Evolutionary conservation across 2,888 invertebrate species (phyloP).

Genomic region (Mactromeris polynyma): DNA sequence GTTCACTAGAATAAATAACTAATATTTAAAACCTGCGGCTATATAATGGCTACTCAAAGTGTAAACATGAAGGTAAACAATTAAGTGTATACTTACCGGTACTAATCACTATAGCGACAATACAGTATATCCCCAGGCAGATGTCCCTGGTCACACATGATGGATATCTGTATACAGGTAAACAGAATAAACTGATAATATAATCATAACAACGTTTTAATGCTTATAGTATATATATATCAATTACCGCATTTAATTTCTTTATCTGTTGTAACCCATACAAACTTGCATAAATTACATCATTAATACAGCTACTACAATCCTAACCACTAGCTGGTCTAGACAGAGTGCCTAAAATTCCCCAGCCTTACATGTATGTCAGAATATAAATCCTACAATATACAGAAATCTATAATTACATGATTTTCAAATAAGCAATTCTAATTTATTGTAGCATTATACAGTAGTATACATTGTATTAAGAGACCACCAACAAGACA

Average conservation of each 20-base stretch:
- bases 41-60: too few relatives aligned
- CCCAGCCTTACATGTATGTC: too few relatives aligned
- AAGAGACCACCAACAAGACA: too few relatives aligned
- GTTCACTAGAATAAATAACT: background rate
- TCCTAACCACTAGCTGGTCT: too few relatives aligned
- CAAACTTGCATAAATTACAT: background rate
- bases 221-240: background rate
- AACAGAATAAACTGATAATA: background rate
- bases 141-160: slow-evolving; percentile 11
- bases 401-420: too few relatives aligned
- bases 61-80: slow-evolving; percentile 1
- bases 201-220: background rate
- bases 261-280: background rate
- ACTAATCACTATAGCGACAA: background rate
- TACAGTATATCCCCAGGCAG: background rate
- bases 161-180: slow-evolving; percentile 22
- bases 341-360: too few relatives aligned
- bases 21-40: background rate
- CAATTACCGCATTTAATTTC: background rate
- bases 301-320: too few relatives aligned
- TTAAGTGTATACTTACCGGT: slow-evolving; percentile 18
- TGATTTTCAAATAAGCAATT: too few relatives aligned
- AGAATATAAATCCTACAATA: too few relatives aligned
- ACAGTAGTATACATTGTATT: too few relatives aligned
- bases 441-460: too few relatives aligned